Evolutionary conservation across 2,797 vertebrate genomes (phyloP).

Genomic region (Mionectes olivaceus): DNA sequence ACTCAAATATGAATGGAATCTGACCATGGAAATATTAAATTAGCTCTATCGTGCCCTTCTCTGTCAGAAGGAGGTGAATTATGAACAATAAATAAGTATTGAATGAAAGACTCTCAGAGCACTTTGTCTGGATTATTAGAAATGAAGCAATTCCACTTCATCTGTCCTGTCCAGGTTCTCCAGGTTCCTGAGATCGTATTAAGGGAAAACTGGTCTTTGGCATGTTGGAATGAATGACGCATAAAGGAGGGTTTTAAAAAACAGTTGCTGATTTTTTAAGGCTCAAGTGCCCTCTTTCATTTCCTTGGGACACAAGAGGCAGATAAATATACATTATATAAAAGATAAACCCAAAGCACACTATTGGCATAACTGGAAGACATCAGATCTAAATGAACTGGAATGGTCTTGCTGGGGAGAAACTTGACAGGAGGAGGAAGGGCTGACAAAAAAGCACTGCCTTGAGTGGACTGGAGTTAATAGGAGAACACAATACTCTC

Average conservation of each 20-base stretch:
- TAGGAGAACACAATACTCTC: not conserved
- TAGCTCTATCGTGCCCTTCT: slow-evolving; percentile 72
- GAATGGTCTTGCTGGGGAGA: not conserved
- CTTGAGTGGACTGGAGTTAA: not conserved
- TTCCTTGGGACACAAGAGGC: not conserved
- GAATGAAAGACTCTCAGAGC: slow-evolving; percentile 39
- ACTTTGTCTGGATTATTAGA: slow-evolving; percentile 63
- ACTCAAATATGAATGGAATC: slow-evolving; percentile 68
- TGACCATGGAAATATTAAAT: slow-evolving; percentile 62
- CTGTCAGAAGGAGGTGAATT: slow-evolving; percentile 71
- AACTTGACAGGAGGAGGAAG: not conserved
- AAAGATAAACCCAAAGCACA: not conserved
- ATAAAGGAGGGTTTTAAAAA: not conserved
- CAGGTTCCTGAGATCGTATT: slow-evolving; percentile 16
- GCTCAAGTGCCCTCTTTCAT: not conserved
- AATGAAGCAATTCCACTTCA: slow-evolving; percentile 64
- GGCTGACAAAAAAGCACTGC: not conserved
- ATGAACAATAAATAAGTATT: slow-evolving; percentile 61
- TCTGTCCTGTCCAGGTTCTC: slow-evolving; percentile 41
- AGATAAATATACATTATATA: not conserved
- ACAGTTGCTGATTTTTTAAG: not conserved
- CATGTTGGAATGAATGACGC: not conserved
- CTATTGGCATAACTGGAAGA: not conserved
- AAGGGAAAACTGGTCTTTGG: slow-evolving; percentile 26
- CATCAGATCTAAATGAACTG: not conserved